Base-by-base conservation (phyloP, 2,888 invertebrate species). In the Branchellion lobata region DNA sequence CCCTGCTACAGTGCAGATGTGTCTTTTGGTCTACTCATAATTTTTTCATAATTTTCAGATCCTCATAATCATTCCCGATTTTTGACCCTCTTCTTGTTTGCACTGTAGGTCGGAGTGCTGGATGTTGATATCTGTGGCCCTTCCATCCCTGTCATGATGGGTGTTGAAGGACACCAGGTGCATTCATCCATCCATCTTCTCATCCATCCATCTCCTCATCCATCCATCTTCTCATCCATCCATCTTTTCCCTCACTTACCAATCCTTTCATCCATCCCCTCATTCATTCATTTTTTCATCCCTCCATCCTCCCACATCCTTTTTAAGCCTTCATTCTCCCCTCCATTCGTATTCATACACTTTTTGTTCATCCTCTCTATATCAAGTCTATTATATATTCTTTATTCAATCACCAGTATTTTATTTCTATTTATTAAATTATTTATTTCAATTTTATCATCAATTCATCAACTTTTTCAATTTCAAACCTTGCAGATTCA, bases 121-220 rank as follows among this genome's bases (percentile, higher is more conserved):
- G 99, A 99, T 89, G 93, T 98, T 79, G 99, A 99, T 87, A 95
- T 99, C 84, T 99, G 98, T 89, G 99, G 99, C 0, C 99, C 99
- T 69, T 96, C 96, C 33, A 94, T 96, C 86, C 98, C 99, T 18
- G 91, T 95, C 82, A 92, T 99, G 84, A 90, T 98, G 85, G 97
- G 97, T 53, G 94, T 94, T 65, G 90, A 93, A 84, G 93, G 93
- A 51, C 96, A 98, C 88, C 93, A 93, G 88, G 90, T 90, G 83
- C 14, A 40, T 40, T 40, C 40, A 40, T 40, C 14, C 40, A 40
- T 40, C 40, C 40, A 40, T 40, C 40, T 40, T 8, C 14, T 40
- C 40, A 8, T 40, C 14, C 14, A 40, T 40, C 40, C 14, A 40
- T 40, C 40, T 14, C 5, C 82, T 3, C 40, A 31, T 40, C 40